Percentiles rank a stretch among this genome's conserved stretches.
phyloP scores from a whole-genome alignment of 1,140 invertebrate species.

The Lepidurus arcticus region DNA sequence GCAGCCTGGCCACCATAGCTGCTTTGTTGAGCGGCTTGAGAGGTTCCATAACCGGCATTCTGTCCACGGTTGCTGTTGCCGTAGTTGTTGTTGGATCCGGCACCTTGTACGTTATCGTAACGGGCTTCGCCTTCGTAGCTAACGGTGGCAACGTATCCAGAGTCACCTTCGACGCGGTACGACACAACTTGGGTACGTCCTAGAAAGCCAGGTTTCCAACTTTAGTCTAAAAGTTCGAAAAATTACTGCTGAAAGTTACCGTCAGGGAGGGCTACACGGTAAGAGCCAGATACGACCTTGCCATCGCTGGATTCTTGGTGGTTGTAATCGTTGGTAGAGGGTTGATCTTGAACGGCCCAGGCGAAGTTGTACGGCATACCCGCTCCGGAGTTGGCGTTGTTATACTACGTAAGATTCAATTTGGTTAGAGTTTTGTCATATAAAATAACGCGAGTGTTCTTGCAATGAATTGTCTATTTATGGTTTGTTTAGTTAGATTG shows the following conservation, averaged over 20 bases:
- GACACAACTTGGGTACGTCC: constrained; percentile 20
- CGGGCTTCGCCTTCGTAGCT: constrained; percentile 38
- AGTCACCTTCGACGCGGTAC: background rate
- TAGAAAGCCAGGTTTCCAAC: background rate
- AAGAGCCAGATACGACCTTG: constrained; percentile 3
- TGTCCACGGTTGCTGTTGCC: background rate
- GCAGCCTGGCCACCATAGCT: background rate
- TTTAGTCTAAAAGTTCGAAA: background rate
- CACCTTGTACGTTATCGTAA: constrained; percentile 29
- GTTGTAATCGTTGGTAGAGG: constrained; percentile 1
- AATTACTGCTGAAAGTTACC: background rate
- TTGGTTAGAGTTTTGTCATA: background rate
- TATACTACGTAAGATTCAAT: background rate
- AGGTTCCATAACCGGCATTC: background rate
- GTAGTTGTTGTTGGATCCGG: background rate
- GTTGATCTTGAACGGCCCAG: constrained; percentile 26
- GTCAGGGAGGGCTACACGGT: constrained; percentile 25
- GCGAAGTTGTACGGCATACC: constrained; percentile 25
- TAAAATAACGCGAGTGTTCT: too few species aligned
- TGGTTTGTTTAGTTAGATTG: too few species aligned
- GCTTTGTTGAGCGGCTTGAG: background rate
- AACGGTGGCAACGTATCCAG: constrained; percentile 35
- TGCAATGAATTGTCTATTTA: too few species aligned
- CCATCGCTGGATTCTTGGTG: constrained; percentile 23
- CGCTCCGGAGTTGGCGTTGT: background rate